Evolutionary conservation across 2,797 vertebrate genomes (phyloP), one percentile per base, ranked within the genome.

Genomic region (Stomatorhinus walkeri): DNA sequence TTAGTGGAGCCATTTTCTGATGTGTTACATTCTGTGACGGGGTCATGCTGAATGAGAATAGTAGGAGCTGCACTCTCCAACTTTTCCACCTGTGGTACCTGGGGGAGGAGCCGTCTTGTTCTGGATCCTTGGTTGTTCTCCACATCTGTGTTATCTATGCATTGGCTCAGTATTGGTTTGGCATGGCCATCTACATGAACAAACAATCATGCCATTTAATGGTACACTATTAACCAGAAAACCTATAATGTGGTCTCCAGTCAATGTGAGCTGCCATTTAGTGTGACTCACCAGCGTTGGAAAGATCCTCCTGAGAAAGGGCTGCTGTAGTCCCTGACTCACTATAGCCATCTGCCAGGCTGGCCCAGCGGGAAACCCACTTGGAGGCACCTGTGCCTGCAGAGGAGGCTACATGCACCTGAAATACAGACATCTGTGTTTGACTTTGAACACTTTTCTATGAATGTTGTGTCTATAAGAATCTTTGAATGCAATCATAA

Each of bases 321-420:
- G 90, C 89, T 89, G 24, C 32, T 87, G 90, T 59, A n/a, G 94
- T 92, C 24, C 94, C 96, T 0, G 96, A 93, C 9, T 97, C 97
- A 0, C 95, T 94, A 87, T 96, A 98, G 93, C 96, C 95, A 92
- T 99, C 98, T 0, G 98, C 98, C 90, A 99, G 95, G 92, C 98
- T 99, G 0, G 98, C 97, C 98, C 98, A 99, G 24, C 97, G 95
- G 10, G 98, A 99, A 64, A 97, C 97, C 98, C 98, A 99, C 91
- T 97, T 98, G 40, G 97, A 97, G 90, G 94, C 95, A 54, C 95
- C 96, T 0, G 93, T 92, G 54, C 90, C 89, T 3, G 91, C 91
- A 0, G 91, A 81, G 2, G 92, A 92, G 88, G 92, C 91, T 93
- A 96, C 52, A 12, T 92, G 91, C 89, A 93, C 93, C 95, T 95